phyloP scores from a whole-genome alignment of 1,140 invertebrate species.

The Asbolus verrucosus region DNA sequence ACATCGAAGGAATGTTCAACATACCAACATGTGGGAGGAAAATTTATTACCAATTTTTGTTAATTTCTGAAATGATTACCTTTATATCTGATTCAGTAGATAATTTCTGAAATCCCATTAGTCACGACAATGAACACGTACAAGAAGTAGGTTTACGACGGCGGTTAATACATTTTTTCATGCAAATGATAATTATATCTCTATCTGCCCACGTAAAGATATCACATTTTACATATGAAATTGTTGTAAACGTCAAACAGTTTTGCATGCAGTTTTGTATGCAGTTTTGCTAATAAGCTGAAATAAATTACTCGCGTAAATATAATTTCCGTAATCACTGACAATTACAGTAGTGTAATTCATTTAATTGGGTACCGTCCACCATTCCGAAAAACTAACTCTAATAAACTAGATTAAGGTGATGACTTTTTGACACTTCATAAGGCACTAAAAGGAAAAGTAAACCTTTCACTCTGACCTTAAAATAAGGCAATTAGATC shows the following conservation, averaged over 20 bases:
- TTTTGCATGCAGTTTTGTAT: neutral
- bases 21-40: neutral
- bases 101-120: neutral
- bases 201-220: constrained; percentile 10
- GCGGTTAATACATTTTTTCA: constrained; percentile 20
- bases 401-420: neutral
- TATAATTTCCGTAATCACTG: constrained; percentile 2
- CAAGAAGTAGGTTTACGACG: constrained; percentile 21
- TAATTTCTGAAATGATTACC: neutral
- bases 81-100: neutral
- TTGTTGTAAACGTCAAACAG: constrained; percentile 19
- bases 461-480: constrained; percentile 25
- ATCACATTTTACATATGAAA: constrained; percentile 18
- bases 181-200: constrained; percentile 26
- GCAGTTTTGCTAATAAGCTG: constrained; percentile 2
- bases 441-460: neutral
- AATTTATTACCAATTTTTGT: neutral
- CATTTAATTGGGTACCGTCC: too few relatives aligned
- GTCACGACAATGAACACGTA: constrained; percentile 25
- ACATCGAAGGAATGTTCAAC: neutral
- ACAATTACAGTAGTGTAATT: too few relatives aligned
- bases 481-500: constrained; percentile 24
- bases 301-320: neutral
- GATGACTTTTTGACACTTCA: constrained; percentile 3
- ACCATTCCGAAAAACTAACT: too few relatives aligned